A percentile compares a stretch with the other conserved stretches of the same genome.
Conservation (phyloP, 2,888 invertebrate species). For the Alitta virens region DNA sequence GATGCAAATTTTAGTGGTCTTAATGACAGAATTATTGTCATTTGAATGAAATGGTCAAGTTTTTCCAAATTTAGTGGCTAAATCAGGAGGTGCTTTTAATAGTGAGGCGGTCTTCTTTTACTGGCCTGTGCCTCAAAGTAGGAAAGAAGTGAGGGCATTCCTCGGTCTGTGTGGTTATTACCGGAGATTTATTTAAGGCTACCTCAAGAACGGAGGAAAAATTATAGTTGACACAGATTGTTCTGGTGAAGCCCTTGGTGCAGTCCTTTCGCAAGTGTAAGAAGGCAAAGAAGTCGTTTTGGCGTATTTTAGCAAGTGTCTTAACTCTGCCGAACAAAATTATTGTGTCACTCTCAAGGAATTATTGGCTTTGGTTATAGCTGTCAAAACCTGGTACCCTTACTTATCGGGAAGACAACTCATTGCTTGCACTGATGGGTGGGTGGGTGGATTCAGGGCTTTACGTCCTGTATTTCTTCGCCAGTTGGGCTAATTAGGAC, state of each 20-base stretch:
- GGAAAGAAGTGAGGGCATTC: slow-evolving; percentile 7
- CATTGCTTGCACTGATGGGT: too few relatives aligned
- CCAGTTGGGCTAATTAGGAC: too few relatives aligned
- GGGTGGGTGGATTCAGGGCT: too few relatives aligned
- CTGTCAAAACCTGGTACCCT: background rate
- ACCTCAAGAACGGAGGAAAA: background rate
- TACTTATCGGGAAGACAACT: background rate
- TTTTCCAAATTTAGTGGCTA: too few relatives aligned
- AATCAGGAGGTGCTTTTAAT: too few relatives aligned
- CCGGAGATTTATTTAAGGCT: slow-evolving; percentile 14
- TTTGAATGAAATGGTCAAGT: too few relatives aligned
- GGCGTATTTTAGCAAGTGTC: slow-evolving; percentile 8
- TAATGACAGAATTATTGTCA: too few relatives aligned
- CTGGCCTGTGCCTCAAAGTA: slow-evolving; percentile 4
- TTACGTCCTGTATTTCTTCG: too few relatives aligned
- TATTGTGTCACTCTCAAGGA: slow-evolving; percentile 17
- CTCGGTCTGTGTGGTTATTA: slow-evolving; percentile 12
- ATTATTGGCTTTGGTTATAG: slow-evolving; percentile 7
- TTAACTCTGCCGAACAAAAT: slow-evolving; percentile 3
- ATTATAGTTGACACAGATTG: slow-evolving; percentile 11
- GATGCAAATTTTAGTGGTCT: too few relatives aligned
- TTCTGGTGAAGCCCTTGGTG: slow-evolving; percentile 4
- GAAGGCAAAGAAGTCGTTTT: slow-evolving; percentile 6
- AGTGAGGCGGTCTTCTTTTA: too few relatives aligned
- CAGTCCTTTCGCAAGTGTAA: slow-evolving; percentile 16